A percentile compares a stretch with the other conserved stretches of the same genome.
These are phyloP conservation scores for Struthidea cinerea DNA, from an alignment of 2,113 vertebrate species.

Conservation along the genomic window DNA sequence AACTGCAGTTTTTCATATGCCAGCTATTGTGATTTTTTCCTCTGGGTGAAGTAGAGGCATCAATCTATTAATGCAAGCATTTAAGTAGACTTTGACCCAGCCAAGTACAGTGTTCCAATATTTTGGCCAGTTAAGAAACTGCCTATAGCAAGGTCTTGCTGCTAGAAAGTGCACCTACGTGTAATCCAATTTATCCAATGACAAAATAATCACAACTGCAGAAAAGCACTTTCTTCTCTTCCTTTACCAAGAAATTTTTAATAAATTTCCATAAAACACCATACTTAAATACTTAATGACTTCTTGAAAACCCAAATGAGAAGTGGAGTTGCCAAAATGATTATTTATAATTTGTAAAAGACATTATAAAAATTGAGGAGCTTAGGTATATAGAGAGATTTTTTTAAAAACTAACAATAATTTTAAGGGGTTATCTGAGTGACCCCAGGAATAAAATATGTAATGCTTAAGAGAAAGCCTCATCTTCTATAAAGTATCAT, in stretches of 20 bases:
- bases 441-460: not conserved
- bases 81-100: not conserved
- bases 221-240: not conserved
- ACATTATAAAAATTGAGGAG: not conserved
- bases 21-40: not conserved
- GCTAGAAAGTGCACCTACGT: not conserved
- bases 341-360: not conserved
- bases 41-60: not conserved
- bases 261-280: not conserved
- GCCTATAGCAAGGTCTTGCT: not conserved
- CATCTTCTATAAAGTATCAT: not conserved
- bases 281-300: not conserved
- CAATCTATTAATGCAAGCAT: not conserved
- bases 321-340: not conserved
- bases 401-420: not conserved
- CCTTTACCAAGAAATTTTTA: not conserved
- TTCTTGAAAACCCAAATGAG: not conserved
- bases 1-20: not conserved
- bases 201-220: not conserved
- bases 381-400: not conserved
- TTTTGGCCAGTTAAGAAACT: not conserved
- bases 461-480: not conserved
- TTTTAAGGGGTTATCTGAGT: not conserved
- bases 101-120: not conserved
- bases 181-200: not conserved